Percentiles rank a stretch among this genome's conserved stretches.
phyloP scores from a whole-genome alignment of 2,888 invertebrate genomes.

The Polyommatus iphigenia region DNA sequence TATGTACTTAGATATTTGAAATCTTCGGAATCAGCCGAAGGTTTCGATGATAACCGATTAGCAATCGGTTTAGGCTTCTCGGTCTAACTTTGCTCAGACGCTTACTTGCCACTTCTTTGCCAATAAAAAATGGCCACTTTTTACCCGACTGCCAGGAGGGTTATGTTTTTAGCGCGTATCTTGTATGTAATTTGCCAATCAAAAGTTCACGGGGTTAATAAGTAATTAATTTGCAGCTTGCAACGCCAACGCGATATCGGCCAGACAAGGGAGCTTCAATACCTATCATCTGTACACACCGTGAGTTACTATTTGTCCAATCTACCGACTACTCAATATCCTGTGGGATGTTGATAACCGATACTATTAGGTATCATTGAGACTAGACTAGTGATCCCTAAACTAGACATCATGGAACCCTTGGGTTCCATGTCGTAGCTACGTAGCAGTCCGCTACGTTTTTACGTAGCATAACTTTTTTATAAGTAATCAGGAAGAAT shows the following conservation, averaged over 20 bases:
- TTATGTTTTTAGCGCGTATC: too few species aligned
- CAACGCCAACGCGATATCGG: constrained; percentile 25
- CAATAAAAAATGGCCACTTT: background rate
- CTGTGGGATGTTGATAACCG: background rate
- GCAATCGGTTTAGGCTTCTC: background rate
- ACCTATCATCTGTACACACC: constrained; percentile 45
- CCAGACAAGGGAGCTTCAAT: constrained; percentile 42
- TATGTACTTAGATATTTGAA: too few species aligned
- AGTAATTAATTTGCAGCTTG: constrained; percentile 34
- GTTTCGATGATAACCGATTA: too few species aligned
- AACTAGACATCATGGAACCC: background rate
- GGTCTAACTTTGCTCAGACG: background rate
- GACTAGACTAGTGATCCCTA: background rate
- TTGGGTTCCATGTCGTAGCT: background rate
- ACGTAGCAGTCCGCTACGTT: too few species aligned
- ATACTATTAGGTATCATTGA: background rate
- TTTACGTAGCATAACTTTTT: too few species aligned
- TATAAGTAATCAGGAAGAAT: too few species aligned
- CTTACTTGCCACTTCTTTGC: background rate
- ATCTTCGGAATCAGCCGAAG: too few species aligned
- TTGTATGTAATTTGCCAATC: background rate
- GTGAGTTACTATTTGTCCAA: constrained; percentile 42
- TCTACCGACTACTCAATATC: background rate
- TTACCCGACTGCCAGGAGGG: too few species aligned
- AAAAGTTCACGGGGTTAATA: background rate